Base-by-base conservation (phyloP, 53 echinoderm and acorn worm species). In the Arbacia lixula region DNA sequence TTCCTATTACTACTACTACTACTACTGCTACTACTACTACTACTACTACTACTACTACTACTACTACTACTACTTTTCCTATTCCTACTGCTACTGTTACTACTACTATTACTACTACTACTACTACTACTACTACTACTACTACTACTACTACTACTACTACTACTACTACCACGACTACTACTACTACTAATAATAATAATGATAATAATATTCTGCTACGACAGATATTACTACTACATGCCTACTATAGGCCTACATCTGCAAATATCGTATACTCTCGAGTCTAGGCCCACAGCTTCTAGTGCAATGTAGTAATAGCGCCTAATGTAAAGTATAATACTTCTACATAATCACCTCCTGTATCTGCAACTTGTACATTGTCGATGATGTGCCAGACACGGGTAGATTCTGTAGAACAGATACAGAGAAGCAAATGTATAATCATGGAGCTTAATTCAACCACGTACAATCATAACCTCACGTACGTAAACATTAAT, bases 21-120 rank as follows among this genome's bases (percentile, higher is more conserved):
- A n/a, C n/a, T n/a, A n/a, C n/a, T n/a, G n/a, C 51, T 51, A 3
- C 6, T 51, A 51, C 51, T 51, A 51, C 51, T 3, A 5, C 51
- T 3, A 2, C 51, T 51, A 51, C 51, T 51, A 51, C 51, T 49
- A 49, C 19, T 49, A 49, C 50, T 49, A 49, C 50, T 1, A 49
- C 50, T 1, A 49, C 55, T 2, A 54, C 55, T 54, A 2, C 55
- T 54, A 54, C 55, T 54, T 21, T 25, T 54, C n/a, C 55, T 54
- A 54, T 14, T 49, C 12, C 2, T 49, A 49, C 50, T 49, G 19
- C 50, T 1, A 49, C 50, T 1, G 19, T 25, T 2, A 54, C 55
- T 54, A 2, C 55, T 54, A 54, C 55, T 54, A 54, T 25, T 54
- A 54, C 55, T 54, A 54, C 55, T 54, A 54, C 55, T 54, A 54